Evolutionary conservation across 2,888 invertebrate genomes (phyloP).

Genomic region (Philereme vetulata): DNA sequence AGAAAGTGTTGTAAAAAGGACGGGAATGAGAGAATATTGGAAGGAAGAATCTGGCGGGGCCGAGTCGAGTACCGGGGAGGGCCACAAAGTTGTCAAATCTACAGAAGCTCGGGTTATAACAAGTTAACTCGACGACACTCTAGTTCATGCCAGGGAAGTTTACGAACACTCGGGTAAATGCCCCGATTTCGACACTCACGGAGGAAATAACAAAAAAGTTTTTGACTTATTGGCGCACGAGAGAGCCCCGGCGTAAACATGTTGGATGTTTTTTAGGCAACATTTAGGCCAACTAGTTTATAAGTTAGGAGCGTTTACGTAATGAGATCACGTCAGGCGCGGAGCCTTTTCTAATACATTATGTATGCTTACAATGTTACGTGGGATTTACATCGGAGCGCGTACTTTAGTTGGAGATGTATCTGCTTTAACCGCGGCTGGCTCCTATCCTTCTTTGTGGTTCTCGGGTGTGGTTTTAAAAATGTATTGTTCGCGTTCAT

Average conservation of each 20-base stretch:
- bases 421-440: slow-evolving; percentile 5
- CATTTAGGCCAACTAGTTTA: slow-evolving; percentile 62
- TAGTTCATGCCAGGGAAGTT: slow-evolving; percentile 71
- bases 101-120: slow-evolving; percentile 46
- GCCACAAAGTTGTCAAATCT: slow-evolving; percentile 55
- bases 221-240: slow-evolving; percentile 59
- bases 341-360: slow-evolving; percentile 36
- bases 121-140: slow-evolving; percentile 63
- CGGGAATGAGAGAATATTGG: slow-evolving; percentile 10
- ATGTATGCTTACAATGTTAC: slow-evolving; percentile 27
- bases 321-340: slow-evolving; percentile 52
- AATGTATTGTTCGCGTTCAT: not conserved
- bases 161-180: slow-evolving; percentile 71
- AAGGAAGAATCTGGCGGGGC: slow-evolving; percentile 4
- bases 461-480: not conserved
- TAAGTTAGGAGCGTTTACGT: slow-evolving; percentile 58
- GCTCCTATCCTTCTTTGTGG: not conserved
- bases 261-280: slow-evolving; percentile 68
- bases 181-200: slow-evolving; percentile 63
- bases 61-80: slow-evolving; percentile 7
- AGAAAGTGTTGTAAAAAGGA: slow-evolving; percentile 30
- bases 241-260: slow-evolving; percentile 63
- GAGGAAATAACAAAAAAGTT: slow-evolving; percentile 71
- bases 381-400: slow-evolving; percentile 9
- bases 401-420: slow-evolving; percentile 9